phyloP scores from a whole-genome alignment of 2,113 vertebrate species.

The Rallus limicola region DNA sequence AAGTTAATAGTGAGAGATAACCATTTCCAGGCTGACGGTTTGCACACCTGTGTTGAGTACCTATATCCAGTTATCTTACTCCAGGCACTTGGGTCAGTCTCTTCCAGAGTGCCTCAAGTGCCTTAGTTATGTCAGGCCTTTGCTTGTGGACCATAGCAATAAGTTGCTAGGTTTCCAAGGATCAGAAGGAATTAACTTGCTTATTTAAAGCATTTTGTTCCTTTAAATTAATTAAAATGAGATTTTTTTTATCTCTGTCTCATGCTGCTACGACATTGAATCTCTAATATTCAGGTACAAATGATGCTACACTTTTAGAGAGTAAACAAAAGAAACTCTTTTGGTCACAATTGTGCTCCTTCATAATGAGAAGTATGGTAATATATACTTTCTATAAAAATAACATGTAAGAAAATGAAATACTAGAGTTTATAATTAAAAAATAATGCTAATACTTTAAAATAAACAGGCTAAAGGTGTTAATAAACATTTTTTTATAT shows the following conservation, averaged over 20 bases:
- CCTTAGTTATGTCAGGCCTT: conserved; percentile 15
- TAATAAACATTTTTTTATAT: not conserved
- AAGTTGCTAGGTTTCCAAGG: not conserved
- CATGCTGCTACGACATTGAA: not conserved
- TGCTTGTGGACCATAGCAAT: not conserved
- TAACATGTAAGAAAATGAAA: not conserved
- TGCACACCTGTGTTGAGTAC: conserved; percentile 13
- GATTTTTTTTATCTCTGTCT: not conserved
- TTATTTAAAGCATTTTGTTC: not conserved
- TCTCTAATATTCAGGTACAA: not conserved
- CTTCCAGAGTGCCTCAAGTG: conserved; percentile 1
- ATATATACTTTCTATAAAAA: not conserved
- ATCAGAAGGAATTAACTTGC: conserved; percentile 40
- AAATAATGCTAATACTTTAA: not conserved
- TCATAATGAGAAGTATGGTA: not conserved
- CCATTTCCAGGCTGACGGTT: conserved; percentile 37
- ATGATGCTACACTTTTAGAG: not conserved
- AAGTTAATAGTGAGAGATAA: not conserved
- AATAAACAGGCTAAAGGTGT: not conserved
- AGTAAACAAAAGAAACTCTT: not conserved
- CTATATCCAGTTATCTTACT: conserved; percentile 6
- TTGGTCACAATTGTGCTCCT: not conserved
- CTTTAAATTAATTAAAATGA: not conserved
- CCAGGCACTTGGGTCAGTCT: conserved; percentile 16
- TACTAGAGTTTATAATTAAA: not conserved